phyloP scores from a whole-genome alignment of 2,888 invertebrate genomes.

The Brachypalpus laphriformis region DNA sequence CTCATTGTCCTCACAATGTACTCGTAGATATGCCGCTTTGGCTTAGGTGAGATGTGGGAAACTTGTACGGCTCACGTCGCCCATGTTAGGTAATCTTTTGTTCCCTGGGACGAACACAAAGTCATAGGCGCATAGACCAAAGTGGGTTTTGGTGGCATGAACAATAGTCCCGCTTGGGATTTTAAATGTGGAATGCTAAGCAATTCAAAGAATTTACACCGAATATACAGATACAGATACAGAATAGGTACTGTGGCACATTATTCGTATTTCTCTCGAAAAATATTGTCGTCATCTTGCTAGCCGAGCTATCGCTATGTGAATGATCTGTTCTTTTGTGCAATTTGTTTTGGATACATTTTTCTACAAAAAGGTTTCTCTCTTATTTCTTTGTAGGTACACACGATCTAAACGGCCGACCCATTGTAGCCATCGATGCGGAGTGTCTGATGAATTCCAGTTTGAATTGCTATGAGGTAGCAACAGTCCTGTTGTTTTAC shows the following conservation, averaged over 20 bases:
- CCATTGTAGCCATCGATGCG: slow-evolving; percentile 87
- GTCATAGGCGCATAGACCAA: slow-evolving; percentile 35
- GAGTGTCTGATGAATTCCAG: slow-evolving; percentile 85
- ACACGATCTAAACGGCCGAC: slow-evolving; percentile 86
- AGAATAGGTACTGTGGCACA: not conserved
- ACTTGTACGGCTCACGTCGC: slow-evolving; percentile 52
- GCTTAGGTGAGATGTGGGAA: slow-evolving; percentile 59
- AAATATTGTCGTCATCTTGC: slow-evolving; percentile 38
- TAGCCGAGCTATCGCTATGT: slow-evolving; percentile 40
- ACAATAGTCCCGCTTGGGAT: slow-evolving; percentile 55
- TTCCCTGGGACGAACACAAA: slow-evolving; percentile 50
- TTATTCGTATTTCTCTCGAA: slow-evolving; percentile 36
- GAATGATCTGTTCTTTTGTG: slow-evolving; percentile 63
- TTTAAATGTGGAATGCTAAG: slow-evolving; percentile 35
- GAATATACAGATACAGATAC: not conserved
- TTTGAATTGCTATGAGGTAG: slow-evolving; percentile 87
- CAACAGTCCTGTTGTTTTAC: slow-evolving; percentile 89
- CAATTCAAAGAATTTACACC: slow-evolving; percentile 59
- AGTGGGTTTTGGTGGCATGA: slow-evolving; percentile 64
- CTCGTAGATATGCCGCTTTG: not conserved
- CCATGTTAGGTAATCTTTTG: slow-evolving; percentile 71
- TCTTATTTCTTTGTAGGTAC: slow-evolving; percentile 84
- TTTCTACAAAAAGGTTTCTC: not conserved
- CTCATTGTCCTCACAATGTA: slow-evolving; percentile 64
- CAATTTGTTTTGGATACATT: slow-evolving; percentile 33